Conservation (phyloP, 2,888 invertebrate species). For the Dicyrtoma fusca region DNA sequence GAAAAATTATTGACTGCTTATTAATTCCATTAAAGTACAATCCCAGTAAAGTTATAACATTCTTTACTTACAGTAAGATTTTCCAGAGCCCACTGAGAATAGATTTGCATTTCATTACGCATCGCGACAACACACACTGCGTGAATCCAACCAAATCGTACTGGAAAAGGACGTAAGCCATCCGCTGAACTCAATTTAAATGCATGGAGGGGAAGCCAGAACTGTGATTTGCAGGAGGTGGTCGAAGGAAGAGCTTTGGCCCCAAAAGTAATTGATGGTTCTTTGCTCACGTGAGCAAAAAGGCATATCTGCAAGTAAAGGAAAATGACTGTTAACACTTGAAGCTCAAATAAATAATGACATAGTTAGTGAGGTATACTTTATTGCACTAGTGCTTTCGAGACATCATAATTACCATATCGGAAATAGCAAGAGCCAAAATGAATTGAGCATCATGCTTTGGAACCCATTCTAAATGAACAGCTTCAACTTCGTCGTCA, state of each 20-base stretch:
- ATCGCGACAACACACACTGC: slow-evolving; percentile 98
- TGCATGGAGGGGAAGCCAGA: slow-evolving; percentile 56
- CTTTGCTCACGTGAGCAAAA: slow-evolving; percentile 55
- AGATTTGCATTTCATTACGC: slow-evolving; percentile 99
- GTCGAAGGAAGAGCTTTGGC: slow-evolving; percentile 54
- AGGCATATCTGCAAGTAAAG: slow-evolving; percentile 56
- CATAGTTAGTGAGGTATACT: not conserved
- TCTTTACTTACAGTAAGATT: slow-evolving; percentile 59
- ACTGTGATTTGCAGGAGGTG: slow-evolving; percentile 55
- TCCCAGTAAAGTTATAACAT: not conserved
- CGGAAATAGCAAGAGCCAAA: slow-evolving; percentile 92
- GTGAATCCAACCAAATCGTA: slow-evolving; percentile 98
- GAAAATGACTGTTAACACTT: too few relatives aligned
- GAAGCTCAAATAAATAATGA: slow-evolving; percentile 21
- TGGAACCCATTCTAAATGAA: slow-evolving; percentile 98
- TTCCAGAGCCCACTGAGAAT: slow-evolving; percentile 82
- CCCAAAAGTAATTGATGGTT: slow-evolving; percentile 55
- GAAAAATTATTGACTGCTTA: not conserved
- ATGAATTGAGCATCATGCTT: slow-evolving; percentile 99
- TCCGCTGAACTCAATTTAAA: slow-evolving; percentile 84
- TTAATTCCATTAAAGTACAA: not conserved
- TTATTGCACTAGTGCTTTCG: too few relatives aligned
- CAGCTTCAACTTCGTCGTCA: slow-evolving; percentile 60
- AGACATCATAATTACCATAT: slow-evolving; percentile 66
- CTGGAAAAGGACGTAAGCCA: slow-evolving; percentile 92